Conservation (phyloP, 2,888 invertebrate species). For the Drosophila ochracea region DNA sequence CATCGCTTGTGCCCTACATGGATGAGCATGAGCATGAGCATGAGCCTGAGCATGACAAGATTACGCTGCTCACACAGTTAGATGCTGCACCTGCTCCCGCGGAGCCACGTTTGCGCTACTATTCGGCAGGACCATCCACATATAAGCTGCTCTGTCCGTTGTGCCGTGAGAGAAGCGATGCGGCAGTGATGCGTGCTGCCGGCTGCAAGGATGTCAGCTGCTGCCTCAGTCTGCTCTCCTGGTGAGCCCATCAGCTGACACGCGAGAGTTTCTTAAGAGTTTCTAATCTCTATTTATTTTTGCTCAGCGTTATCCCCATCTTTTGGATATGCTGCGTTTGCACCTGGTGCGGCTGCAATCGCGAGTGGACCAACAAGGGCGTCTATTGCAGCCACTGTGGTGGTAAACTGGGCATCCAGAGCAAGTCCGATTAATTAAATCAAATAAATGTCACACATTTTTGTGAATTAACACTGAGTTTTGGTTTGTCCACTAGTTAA, state of each 20-base stretch:
- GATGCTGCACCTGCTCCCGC: slow-evolving; percentile 28
- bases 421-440: slow-evolving; percentile 67
- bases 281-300: neutral
- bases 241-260: slow-evolving; percentile 56
- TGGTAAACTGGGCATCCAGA: slow-evolving; percentile 79
- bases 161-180: slow-evolving; percentile 79
- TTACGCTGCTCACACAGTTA: slow-evolving; percentile 37
- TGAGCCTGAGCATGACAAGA: slow-evolving; percentile 48
- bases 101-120: slow-evolving; percentile 73
- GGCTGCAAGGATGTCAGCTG: slow-evolving; percentile 77
- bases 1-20: slow-evolving; percentile 72
- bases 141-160: slow-evolving; percentile 82
- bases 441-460: slow-evolving; percentile 48
- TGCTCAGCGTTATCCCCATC: slow-evolving; percentile 73
- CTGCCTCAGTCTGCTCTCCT: slow-evolving; percentile 81
- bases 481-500: neutral
- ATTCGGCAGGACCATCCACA: slow-evolving; percentile 82
- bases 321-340: slow-evolving; percentile 82
- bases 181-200: slow-evolving; percentile 79
- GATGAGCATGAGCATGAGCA: slow-evolving; percentile 70
- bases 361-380: slow-evolving; percentile 81
- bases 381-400: slow-evolving; percentile 81
- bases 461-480: slow-evolving; percentile 7
- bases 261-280: neutral
- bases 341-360: slow-evolving; percentile 82